A percentile compares a stretch with the other conserved stretches of the same genome.
phyloP scores from a whole-genome alignment of 2,888 invertebrate species.

The Polymixis flavicincta region DNA sequence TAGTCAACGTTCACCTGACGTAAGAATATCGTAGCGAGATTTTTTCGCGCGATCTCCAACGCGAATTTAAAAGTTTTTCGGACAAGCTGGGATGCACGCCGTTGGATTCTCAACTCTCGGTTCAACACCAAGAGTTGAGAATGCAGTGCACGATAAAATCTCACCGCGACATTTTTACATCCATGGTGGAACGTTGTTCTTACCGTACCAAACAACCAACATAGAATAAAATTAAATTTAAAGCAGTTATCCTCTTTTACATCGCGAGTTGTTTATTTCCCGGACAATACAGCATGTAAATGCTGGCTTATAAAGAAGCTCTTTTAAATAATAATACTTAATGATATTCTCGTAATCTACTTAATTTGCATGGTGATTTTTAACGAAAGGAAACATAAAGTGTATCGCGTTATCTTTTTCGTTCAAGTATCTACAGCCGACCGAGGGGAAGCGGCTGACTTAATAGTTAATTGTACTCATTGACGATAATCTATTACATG shows the following conservation, averaged over 20 bases:
- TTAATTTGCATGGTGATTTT: slow-evolving; percentile 56
- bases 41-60: too few species aligned
- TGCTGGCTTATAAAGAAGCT: not conserved
- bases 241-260: not conserved
- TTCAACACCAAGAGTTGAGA: too few species aligned
- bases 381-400: slow-evolving; percentile 53
- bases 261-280: slow-evolving; percentile 23
- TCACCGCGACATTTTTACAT: too few species aligned
- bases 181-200: not conserved
- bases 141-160: too few species aligned
- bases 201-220: not conserved
- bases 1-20: too few species aligned
- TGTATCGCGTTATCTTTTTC: slow-evolving; percentile 48
- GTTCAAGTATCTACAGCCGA: slow-evolving; percentile 28
- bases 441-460: not conserved
- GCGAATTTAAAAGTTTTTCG: too few species aligned
- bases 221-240: not conserved
- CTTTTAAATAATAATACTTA: slow-evolving; percentile 42
- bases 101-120: too few species aligned
- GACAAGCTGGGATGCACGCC: too few species aligned
- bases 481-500: slow-evolving; percentile 2
- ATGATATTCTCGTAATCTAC: slow-evolving; percentile 52
- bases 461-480: slow-evolving; percentile 4
- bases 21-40: too few species aligned
- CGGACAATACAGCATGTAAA: slow-evolving; percentile 10